Evolutionary conservation across 2,888 invertebrate genomes (phyloP).

Genomic region (Platerodrilus igneus): DNA sequence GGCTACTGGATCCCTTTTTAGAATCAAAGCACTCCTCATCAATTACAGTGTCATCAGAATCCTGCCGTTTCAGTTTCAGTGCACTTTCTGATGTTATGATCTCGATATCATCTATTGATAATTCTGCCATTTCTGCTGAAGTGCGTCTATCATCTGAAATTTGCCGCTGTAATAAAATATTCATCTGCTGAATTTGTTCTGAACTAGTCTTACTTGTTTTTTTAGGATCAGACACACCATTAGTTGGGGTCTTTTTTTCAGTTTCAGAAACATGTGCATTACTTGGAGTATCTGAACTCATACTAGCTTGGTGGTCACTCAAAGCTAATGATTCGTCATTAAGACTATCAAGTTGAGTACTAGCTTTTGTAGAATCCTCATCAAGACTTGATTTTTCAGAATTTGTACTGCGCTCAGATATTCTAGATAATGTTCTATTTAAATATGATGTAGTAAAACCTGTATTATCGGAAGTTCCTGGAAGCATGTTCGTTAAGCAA

Average conservation of each 20-base stretch:
- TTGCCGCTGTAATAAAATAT: slow-evolving; percentile 46
- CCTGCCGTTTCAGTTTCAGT: slow-evolving; percentile 43
- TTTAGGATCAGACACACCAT: slow-evolving; percentile 21
- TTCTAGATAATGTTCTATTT: slow-evolving; percentile 75
- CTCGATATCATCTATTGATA: slow-evolving; percentile 65
- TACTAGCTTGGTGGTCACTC: slow-evolving; percentile 79
- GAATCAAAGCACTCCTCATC: slow-evolving; percentile 46
- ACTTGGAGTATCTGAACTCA: slow-evolving; percentile 79
- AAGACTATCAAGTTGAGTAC: slow-evolving; percentile 76
- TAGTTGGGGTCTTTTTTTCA: slow-evolving; percentile 42
- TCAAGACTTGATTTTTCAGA: slow-evolving; percentile 84
- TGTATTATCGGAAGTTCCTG: slow-evolving; percentile 61
- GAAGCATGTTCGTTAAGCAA: slow-evolving; percentile 51
- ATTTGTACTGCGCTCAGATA: slow-evolving; percentile 83
- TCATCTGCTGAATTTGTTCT: slow-evolving; percentile 40
- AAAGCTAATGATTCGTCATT: slow-evolving; percentile 80
- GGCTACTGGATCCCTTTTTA: slow-evolving; percentile 52
- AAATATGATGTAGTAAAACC: slow-evolving; percentile 68
- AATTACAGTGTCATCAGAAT: slow-evolving; percentile 48
- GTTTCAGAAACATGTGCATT: slow-evolving; percentile 59
- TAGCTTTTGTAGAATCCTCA: slow-evolving; percentile 81
- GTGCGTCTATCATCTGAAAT: slow-evolving; percentile 79
- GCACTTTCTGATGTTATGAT: slow-evolving; percentile 48
- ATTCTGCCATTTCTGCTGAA: slow-evolving; percentile 80
- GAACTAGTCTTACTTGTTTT: slow-evolving; percentile 24